Base-by-base conservation (phyloP, 1,140 invertebrate genomes). In the Apis cerana region DNA sequence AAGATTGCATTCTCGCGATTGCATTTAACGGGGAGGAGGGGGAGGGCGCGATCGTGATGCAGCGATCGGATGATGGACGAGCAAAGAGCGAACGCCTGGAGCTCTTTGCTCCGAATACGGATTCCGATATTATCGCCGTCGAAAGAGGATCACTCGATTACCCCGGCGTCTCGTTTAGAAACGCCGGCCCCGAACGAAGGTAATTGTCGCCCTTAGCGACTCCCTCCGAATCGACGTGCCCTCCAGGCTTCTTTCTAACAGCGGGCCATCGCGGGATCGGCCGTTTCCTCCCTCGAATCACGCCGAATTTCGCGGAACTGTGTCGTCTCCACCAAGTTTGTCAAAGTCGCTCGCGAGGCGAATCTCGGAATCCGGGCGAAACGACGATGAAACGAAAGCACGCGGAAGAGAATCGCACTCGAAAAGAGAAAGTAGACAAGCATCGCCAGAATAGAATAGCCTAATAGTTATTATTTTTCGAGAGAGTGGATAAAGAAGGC, bases 81-180 rank as follows among this genome's bases (percentile, higher is more conserved):
- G 15, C 52, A 10, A 43, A 76, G 52, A 61, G 72, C 72, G 76
- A 76, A 76, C 80, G 80, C 72, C 71, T 27, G 21, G 12, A 27
- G 80, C 72, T 76, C 80, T 82, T 59, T 68, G 56, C 80, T 68
- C 64, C 69, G 80, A 82, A 82, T 67, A 76, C 64, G 76, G 72
- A 82, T 48, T 76, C 64, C 43, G 80, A 82, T 82, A 82, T 61
- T 68, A 81, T 81, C 71, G 74, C 56, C 17, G 43, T 19, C 72
- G 80, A 82, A 82, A 69, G 80, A 82, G 80, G 80, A 82, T 82
- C 81, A 70, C 75, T 78, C 81, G 81, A 82, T 82, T 82, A 82
- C 81, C 58, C 81, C 58, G 75, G 81, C 56, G 74, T 82, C 80
- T 77, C 74, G 80, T 82, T 82, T 58, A 23, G 75, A 68, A 33